These are phyloP conservation scores for Brachyopa scutellaris DNA, from an alignment of 2,888 invertebrate species.

Conservation along the genomic window DNA sequence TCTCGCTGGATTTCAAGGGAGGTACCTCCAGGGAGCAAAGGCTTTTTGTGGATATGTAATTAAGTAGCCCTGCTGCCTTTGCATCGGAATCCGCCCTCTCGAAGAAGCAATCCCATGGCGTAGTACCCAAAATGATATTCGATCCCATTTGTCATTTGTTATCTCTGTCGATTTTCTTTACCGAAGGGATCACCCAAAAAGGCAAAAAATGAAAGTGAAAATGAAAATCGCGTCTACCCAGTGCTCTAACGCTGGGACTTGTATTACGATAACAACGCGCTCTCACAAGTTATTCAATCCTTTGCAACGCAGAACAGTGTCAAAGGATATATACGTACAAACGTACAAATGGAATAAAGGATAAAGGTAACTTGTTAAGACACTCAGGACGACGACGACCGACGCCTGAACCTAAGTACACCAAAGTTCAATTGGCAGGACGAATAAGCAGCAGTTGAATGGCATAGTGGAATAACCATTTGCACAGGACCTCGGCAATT, in stretches of 20 bases:
- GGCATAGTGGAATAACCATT: not conserved
- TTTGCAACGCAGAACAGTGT: not conserved
- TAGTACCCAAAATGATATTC: conserved; percentile 17
- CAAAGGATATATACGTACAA: conserved; percentile 2
- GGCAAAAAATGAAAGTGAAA: conserved; percentile 2
- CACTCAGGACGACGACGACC: not conserved
- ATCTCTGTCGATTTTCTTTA: conserved; percentile 42
- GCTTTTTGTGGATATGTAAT: conserved; percentile 7
- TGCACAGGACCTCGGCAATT: conserved; percentile 18
- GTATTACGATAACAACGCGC: conserved; percentile 26
- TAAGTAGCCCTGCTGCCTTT: conserved; percentile 4
- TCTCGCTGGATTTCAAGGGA: not conserved
- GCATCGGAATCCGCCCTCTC: not conserved
- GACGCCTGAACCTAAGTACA: not conserved
- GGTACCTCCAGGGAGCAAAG: not conserved
- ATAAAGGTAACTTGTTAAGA: conserved; percentile 25
- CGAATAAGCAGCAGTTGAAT: conserved; percentile 3
- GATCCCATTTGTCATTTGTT: conserved; percentile 56
- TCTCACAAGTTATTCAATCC: conserved; percentile 46
- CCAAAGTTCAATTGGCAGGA: not conserved
- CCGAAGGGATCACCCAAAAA: not conserved
- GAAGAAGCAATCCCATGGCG: conserved; percentile 11
- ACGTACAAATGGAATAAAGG: not conserved
- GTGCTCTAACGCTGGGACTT: conserved; percentile 5
- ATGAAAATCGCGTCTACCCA: not conserved